Percentiles rank a stretch among this genome's conserved stretches.
These are phyloP conservation scores for Piaya cayana DNA, from an alignment of 2,113 vertebrate species.

Conservation along the genomic window DNA sequence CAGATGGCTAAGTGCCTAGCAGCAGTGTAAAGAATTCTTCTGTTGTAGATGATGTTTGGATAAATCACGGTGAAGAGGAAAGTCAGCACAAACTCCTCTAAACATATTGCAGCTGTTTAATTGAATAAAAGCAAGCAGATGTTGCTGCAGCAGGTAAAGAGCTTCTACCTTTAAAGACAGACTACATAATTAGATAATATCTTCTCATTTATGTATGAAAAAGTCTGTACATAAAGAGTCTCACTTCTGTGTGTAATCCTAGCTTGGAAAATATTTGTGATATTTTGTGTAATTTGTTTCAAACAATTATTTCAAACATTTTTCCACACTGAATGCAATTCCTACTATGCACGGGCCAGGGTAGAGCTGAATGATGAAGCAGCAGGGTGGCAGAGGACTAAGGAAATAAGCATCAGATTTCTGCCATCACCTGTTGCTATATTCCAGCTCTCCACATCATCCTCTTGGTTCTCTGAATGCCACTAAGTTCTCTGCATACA, in stretches of 20 bases:
- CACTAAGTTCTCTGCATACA: accelerated
- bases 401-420: neutral
- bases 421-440: neutral
- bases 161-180: neutral
- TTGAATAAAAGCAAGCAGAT: neutral
- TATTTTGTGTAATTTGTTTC: too few relatives aligned
- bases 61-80: neutral
- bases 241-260: neutral
- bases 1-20: neutral
- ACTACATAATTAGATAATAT: neutral
- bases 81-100: neutral
- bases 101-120: neutral
- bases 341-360: neutral
- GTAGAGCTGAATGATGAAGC: neutral
- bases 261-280: neutral
- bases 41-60: neutral
- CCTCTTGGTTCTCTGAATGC: neutral
- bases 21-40: neutral
- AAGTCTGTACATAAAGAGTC: neutral
- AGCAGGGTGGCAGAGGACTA: neutral
- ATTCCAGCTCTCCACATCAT: neutral
- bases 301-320: too few relatives aligned
- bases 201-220: neutral
- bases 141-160: neutral
- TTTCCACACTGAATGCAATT: accelerated